phyloP scores from a whole-genome alignment of 1,140 invertebrate species.

The Venustaconcha ellipsiformis region DNA sequence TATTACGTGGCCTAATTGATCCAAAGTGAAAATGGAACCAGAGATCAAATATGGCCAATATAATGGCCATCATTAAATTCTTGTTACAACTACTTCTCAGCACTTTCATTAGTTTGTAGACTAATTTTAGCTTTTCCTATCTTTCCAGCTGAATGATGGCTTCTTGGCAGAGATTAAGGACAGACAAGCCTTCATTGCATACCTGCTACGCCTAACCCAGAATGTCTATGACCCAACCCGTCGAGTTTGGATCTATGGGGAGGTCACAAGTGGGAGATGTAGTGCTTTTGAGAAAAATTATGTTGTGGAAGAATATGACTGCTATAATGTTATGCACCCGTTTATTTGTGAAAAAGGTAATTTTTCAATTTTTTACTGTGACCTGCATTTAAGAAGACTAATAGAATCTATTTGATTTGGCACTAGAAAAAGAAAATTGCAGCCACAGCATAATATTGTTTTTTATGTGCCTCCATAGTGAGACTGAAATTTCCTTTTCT shows the following conservation, averaged over 20 bases:
- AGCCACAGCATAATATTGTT: too few relatives aligned
- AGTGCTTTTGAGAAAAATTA: slow-evolving; percentile 48
- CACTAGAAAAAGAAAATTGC: too few relatives aligned
- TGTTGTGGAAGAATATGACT: slow-evolving; percentile 54
- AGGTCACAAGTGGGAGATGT: slow-evolving; percentile 50
- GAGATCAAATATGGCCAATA: too few relatives aligned
- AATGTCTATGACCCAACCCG: slow-evolving; percentile 36
- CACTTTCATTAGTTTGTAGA: too few relatives aligned
- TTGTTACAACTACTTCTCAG: not conserved
- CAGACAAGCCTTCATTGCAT: slow-evolving; percentile 47
- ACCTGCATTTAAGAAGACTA: too few relatives aligned
- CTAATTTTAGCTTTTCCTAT: not conserved
- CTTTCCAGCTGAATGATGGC: slow-evolving; percentile 50
- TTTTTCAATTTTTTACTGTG: not conserved
- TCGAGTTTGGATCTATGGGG: slow-evolving; percentile 59
- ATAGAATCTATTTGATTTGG: too few relatives aligned
- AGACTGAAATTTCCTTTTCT: too few relatives aligned
- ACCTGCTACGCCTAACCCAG: slow-evolving; percentile 45
- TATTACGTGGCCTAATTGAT: too few relatives aligned
- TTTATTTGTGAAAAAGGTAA: slow-evolving; percentile 65
- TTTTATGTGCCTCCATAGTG: too few relatives aligned
- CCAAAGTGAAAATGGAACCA: too few relatives aligned
- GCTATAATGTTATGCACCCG: slow-evolving; percentile 50
- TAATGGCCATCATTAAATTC: not conserved
- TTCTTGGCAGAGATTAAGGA: slow-evolving; percentile 53